Evolutionary conservation across 2,113 vertebrate species (phyloP), one percentile per base, ranked within the genome.

Genomic region (Chelonoidis abingdonii): DNA sequence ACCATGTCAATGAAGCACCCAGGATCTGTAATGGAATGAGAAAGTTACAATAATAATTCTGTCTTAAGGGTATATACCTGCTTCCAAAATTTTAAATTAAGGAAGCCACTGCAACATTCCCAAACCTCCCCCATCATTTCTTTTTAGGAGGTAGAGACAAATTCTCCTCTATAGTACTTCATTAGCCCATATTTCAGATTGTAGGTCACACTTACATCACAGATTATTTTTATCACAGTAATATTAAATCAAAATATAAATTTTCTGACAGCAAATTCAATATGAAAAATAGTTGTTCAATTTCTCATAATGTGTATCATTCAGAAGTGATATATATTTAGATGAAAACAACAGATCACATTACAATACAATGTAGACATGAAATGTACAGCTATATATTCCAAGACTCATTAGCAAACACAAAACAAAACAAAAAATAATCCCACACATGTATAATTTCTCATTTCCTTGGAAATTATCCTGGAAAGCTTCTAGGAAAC

Each of bases 1-100:
- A 98, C 96, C 91, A 99, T 96, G 87, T 99, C 99, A 93, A 99
- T 87, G 4, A 97, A 96, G 94, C 99, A 99, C 6, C 4, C 50
- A 47, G 89, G 65, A 90, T 97, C 99, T 99, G 97, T 53, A 95
- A 94, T 5, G 85, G 49, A 95, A 95, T 16, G 96, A 91, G 95
- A 82, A 91, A 86, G 2, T 94, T 86, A 94, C 7, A 52, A 69
- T 21, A 9, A 81, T 25, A 88, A 78, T 12, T 10, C 38, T 25
- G 44, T 76, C 10, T 27, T 83, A 2, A 87, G 72, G 90, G 56
- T 54, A 83, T 25, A 92, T 24, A 83, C 3, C 21, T 84, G 80
- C 11, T 65, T 24, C 76, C 47, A 14, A 96, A 8, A 82, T 88
- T 91, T 89, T 47, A 93, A 56, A 57, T 41, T 69, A n/a, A 69